phyloP scores from a whole-genome alignment of 2,888 invertebrate genomes.

The Ecliptopera silaceata region DNA sequence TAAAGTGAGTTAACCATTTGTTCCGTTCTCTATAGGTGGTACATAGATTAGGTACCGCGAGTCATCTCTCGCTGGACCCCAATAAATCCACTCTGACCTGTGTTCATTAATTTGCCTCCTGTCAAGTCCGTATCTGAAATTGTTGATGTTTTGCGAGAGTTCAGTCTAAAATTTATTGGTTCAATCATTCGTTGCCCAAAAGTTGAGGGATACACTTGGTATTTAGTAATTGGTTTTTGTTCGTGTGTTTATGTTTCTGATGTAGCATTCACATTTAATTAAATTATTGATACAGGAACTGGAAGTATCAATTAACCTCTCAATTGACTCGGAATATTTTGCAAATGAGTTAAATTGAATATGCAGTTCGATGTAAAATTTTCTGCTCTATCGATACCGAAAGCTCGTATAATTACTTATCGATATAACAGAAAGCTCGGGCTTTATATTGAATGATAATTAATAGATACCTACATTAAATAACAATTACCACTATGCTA shows the following conservation, averaged over 20 bases:
- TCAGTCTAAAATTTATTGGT: constrained; percentile 65
- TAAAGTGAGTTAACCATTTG: not conserved
- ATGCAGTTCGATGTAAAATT: no score
- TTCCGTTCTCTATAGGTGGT: constrained; percentile 11
- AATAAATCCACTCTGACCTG: constrained; percentile 71
- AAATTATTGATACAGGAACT: not conserved
- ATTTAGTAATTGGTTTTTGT: constrained; percentile 52
- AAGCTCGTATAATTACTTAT: no score
- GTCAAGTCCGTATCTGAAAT: constrained; percentile 73
- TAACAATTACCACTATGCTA: no score
- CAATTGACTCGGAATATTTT: no score
- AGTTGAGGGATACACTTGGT: constrained; percentile 58
- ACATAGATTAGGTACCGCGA: constrained; percentile 42
- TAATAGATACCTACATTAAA: no score
- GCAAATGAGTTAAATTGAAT: no score
- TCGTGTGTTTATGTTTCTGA: constrained; percentile 20
- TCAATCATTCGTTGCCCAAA: constrained; percentile 63
- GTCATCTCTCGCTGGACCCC: constrained; percentile 53
- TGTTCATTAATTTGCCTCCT: constrained; percentile 75
- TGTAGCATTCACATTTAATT: constrained; percentile 17
- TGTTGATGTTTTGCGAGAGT: constrained; percentile 77
- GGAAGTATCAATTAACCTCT: no score
- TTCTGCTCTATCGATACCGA: no score
- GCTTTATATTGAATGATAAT: no score
- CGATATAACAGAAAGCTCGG: no score